Base-by-base conservation (phyloP, 2,797 vertebrate genomes). In the Podargus strigoides region DNA sequence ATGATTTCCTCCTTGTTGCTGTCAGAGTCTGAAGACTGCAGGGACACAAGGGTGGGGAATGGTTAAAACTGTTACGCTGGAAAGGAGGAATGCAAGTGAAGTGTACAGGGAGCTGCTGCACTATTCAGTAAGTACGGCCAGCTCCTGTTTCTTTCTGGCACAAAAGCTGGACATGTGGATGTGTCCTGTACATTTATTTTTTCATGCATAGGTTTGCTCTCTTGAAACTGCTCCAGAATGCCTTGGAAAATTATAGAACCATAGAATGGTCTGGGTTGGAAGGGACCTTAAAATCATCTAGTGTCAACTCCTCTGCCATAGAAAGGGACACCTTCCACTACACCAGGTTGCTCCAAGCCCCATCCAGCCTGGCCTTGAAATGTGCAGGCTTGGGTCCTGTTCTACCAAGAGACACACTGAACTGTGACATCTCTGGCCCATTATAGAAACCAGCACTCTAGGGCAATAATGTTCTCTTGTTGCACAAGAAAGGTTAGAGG, bases 91-190 rank as follows among this genome's bases (percentile, higher is more conserved):
- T 89, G 78, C 1, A 18, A 87, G 69, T 30, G 26, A 81, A 69
- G 69, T 10, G 36, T 22, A 21, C 44, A 42, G 74, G 67, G 88
- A 90, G 55, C 58, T 75, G 81, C 76, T 93, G 68, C 36, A 9
- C 79, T 63, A 46, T 22, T 34, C 62, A 76, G 44, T 7, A 55
- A 84, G 49, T 1, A 21, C 11, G 49, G 84, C 70, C 87, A 94
- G 74, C 89, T 90, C 63, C 85, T 63, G 50, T 41, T 90, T 78
- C 47, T 47, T 94, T 91, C 70, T 92, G 88, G 92, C 91, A 70
- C 55, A 56, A 82, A 55, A 52, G 9, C 37, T 30, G 37, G 70
- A 73, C 59, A 70, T 7, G 36, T 75, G 83, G 62, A 90, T 88
- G 46, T 34, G 50, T 90, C 93, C 76, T 68, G 20, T 20, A 56